These are phyloP conservation scores for Drosophila planitibia DNA, from an alignment of 2,888 invertebrate species.

Conservation along the genomic window DNA sequence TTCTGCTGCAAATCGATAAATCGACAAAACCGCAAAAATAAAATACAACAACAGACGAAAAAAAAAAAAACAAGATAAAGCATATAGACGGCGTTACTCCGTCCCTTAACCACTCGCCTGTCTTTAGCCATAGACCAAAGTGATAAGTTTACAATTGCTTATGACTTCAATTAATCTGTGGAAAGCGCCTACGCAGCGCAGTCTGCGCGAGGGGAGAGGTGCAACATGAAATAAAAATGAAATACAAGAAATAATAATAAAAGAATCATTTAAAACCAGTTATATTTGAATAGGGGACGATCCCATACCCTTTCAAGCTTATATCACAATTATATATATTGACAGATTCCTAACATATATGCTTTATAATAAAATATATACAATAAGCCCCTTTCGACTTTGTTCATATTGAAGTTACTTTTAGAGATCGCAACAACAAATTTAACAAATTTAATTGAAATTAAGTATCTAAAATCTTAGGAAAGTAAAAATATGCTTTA, in stretches of 20 bases:
- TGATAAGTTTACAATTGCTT: constrained; percentile 82
- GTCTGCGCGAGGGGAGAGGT: background rate
- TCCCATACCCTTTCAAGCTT: constrained; percentile 16
- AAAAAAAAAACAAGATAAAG: constrained; percentile 10
- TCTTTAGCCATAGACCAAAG: constrained; percentile 50
- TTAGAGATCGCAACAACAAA: background rate
- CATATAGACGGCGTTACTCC: constrained; percentile 11
- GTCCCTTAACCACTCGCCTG: background rate
- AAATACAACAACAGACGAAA: constrained; percentile 8
- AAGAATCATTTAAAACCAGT: background rate
- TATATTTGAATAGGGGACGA: background rate
- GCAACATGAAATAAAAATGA: constrained; percentile 17
- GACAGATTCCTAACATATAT: background rate
- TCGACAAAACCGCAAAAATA: constrained; percentile 55
- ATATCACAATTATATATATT: background rate
- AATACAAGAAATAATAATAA: constrained; percentile 25
- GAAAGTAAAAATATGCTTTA: background rate
- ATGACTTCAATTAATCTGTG: constrained; percentile 83
- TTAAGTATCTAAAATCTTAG: background rate
- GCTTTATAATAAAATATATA: background rate
- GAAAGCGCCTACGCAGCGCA: constrained; percentile 79
- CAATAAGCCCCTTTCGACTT: background rate
- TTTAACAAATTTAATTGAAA: background rate
- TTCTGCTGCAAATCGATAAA: constrained; percentile 74
- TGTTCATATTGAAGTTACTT: background rate